These are phyloP conservation scores for Diadegma fenestrale DNA, from an alignment of 2,888 invertebrate genomes.

Conservation along the genomic window DNA sequence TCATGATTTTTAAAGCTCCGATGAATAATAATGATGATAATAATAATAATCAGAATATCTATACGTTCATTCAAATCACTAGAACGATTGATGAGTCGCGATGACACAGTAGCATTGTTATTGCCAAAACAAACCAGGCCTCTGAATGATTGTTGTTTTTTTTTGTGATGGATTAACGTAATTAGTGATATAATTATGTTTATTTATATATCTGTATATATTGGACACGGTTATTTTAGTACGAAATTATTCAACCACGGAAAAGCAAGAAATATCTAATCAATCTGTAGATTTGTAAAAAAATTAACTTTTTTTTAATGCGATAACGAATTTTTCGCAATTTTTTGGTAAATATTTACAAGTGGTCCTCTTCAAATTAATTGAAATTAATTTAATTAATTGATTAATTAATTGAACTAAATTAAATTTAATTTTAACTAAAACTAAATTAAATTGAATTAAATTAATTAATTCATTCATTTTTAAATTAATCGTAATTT, in stretches of 20 bases:
- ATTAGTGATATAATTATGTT: slow-evolving; percentile 28
- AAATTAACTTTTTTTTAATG: not conserved
- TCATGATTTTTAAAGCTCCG: slow-evolving; percentile 56
- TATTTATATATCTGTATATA: slow-evolving; percentile 6
- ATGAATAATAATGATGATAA: slow-evolving; percentile 25
- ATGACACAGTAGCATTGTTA: slow-evolving; percentile 48
- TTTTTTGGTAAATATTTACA: too few relatives aligned
- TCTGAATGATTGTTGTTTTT: slow-evolving; percentile 40
- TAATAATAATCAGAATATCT: not conserved
- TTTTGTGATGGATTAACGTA: slow-evolving; percentile 46
- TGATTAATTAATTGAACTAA: too few relatives aligned
- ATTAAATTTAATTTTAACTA: too few relatives aligned
- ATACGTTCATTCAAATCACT: slow-evolving; percentile 35
- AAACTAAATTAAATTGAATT: too few relatives aligned
- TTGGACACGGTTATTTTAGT: not conserved
- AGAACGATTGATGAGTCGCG: slow-evolving; percentile 38
- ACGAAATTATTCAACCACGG: not conserved
- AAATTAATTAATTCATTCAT: too few relatives aligned
- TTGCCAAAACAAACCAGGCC: slow-evolving; percentile 53
- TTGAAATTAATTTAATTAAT: too few relatives aligned
- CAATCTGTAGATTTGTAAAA: not conserved
- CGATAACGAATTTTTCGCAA: not conserved
- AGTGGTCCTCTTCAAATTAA: too few relatives aligned
- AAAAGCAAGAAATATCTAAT: not conserved
- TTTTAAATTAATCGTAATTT: too few relatives aligned